Evolutionary conservation across 1,140 invertebrate genomes (phyloP).

Genomic region (Brachionus rubens): DNA sequence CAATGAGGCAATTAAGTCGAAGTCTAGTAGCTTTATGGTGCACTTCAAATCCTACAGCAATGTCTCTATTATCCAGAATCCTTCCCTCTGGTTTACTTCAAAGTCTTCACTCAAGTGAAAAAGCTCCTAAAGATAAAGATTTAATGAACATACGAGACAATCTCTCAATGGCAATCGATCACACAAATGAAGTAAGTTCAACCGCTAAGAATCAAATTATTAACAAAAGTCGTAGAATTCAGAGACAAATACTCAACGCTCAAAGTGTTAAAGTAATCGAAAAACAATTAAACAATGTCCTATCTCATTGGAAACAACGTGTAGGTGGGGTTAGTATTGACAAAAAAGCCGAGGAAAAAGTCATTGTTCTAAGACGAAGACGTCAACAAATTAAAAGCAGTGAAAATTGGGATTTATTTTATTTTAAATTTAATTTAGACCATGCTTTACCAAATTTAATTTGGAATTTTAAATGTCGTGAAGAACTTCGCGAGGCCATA

Average conservation of each 20-base stretch:
- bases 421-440: slow-evolving; percentile 89
- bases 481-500: slow-evolving; percentile 84
- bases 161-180: slow-evolving; percentile 74
- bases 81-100: slow-evolving; percentile 80
- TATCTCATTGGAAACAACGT: slow-evolving; percentile 40
- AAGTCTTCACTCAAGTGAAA: slow-evolving; percentile 81
- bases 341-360: slow-evolving; percentile 15
- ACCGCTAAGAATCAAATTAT: slow-evolving; percentile 17
- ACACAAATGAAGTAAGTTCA: slow-evolving; percentile 1
- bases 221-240: neutral
- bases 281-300: slow-evolving; percentile 39
- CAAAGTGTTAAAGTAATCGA: slow-evolving; percentile 27
- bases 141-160: slow-evolving; percentile 74
- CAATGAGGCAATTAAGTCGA: slow-evolving; percentile 80
- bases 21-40: slow-evolving; percentile 97
- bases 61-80: slow-evolving; percentile 79
- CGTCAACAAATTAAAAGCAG: slow-evolving; percentile 84
- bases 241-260: slow-evolving; percentile 21
- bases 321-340: neutral
- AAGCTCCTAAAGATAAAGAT: slow-evolving; percentile 68
- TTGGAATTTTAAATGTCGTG: slow-evolving; percentile 97
- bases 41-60: slow-evolving; percentile 84
- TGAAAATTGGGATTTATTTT: slow-evolving; percentile 81
- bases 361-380: slow-evolving; percentile 77
- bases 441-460: slow-evolving; percentile 93